Base-by-base conservation (phyloP, 2,888 invertebrate species). In the Phortica magna region DNA sequence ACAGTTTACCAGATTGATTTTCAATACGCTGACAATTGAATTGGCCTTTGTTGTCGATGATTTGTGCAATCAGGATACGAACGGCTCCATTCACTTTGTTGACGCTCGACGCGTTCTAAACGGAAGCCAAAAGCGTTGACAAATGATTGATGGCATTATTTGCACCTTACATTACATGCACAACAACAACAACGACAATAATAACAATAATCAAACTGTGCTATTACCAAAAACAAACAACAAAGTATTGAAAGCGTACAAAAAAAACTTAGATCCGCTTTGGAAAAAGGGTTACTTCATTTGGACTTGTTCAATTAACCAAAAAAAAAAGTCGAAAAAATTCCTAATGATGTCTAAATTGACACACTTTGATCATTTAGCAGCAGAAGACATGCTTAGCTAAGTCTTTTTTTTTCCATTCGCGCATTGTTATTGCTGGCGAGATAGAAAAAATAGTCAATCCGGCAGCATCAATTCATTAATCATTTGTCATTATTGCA, bases 121-220 rank as follows among this genome's bases (percentile, higher is more conserved):
- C 88, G 87, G 88, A 88, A 88, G 87, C 85, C 85, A 67, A 82
- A 82, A 82, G 83, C 85, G 85, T 83, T 88, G 85, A 86, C 88
- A 86, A 86, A 86, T 86, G 85, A 86, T 86, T 86, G 85, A 86
- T 86, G 84, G 85, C 87, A 86, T 86, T 86, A 86, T 86, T 86
- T 86, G 88, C 85, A 86, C 85, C 85, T 86, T 86, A 87, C 85
- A 87, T 83, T 55, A 55, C 70, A 71, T 22, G 14, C 2, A 71
- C 55, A 70, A 48, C 68, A 71, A 55, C 39, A 71, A 10, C 14
- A 70, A 19, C 48, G n/a, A 43, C 31, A 17, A 14, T 19, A 61
- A 12, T 61, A 57, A 7, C 2, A 48, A 48, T 31, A 31, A 31
- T 31, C 31, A 31, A 67, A 42, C 43, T 17, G n/a, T 64, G 17